Conservation (phyloP, 2,113 vertebrate genomes). For the Vulpes ferrilata region DNA sequence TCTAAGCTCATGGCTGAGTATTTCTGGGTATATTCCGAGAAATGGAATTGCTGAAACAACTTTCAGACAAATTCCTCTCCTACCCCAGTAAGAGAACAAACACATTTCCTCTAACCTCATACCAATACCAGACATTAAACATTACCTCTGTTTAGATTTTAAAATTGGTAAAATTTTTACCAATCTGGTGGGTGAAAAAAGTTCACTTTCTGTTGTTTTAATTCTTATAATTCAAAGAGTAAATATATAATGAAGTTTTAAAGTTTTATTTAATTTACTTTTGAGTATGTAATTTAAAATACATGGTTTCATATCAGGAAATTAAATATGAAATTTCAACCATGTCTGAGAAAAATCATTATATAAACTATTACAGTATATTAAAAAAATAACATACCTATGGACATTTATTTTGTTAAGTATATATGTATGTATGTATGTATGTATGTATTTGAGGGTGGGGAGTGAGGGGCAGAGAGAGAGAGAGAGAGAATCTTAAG, state of each 20-base stretch:
- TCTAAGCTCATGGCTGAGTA: neutral
- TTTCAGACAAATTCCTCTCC: neutral
- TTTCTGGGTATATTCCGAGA: neutral
- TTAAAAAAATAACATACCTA: neutral
- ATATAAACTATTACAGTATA: neutral
- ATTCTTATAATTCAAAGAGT: conserved; percentile 12
- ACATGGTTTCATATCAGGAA: neutral
- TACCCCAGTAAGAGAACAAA: neutral
- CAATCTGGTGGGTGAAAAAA: neutral
- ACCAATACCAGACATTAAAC: neutral
- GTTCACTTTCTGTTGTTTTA: neutral
- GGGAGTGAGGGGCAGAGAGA: too few species aligned
- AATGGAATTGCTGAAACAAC: neutral
- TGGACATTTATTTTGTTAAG: neutral
- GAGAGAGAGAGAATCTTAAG: too few species aligned
- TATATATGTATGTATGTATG: too few species aligned
- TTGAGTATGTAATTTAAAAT: neutral
- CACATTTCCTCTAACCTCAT: neutral
- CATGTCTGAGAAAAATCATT: neutral
- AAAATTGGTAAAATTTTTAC: neutral
- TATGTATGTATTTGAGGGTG: too few species aligned
- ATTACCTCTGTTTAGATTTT: neutral
- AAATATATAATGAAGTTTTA: neutral
- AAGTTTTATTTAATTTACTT: conserved; percentile 7
- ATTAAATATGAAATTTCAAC: conserved; percentile 3